Conservation (phyloP, 2,888 invertebrate species). For the Eupithecia pulchellata region DNA sequence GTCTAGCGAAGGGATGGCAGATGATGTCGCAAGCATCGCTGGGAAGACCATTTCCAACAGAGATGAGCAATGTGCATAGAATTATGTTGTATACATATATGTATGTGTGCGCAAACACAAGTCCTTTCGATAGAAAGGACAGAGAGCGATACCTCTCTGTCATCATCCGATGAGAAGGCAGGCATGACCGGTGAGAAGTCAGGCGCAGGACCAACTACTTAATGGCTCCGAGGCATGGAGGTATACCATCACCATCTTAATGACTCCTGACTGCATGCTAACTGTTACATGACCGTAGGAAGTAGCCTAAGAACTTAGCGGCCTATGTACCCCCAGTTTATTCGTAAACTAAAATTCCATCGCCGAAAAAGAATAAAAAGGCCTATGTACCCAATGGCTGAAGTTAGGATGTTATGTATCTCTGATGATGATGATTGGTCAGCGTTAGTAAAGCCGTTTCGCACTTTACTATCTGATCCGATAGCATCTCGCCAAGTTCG, state of each 20-base stretch:
- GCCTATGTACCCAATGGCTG: background rate
- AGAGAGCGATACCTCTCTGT: too few relatives aligned
- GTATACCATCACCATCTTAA: background rate
- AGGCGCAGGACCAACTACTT: background rate
- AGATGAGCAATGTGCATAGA: too few relatives aligned
- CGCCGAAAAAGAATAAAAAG: too few relatives aligned
- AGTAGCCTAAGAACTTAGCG: background rate
- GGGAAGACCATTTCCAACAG: too few relatives aligned
- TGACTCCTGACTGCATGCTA: too few relatives aligned
- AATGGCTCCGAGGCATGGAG: background rate
- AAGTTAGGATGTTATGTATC: background rate
- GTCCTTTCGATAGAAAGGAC: too few relatives aligned
- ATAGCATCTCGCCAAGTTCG: slow-evolving; percentile 30
- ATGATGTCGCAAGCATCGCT: too few relatives aligned
- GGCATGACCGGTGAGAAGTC: too few relatives aligned
- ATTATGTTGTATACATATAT: too few relatives aligned
- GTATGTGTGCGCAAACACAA: too few relatives aligned
- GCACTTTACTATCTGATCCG: slow-evolving; percentile 27
- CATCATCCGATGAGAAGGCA: too few relatives aligned
- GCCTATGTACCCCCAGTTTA: background rate
- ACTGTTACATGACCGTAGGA: background rate
- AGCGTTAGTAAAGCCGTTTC: background rate
- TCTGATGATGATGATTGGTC: background rate
- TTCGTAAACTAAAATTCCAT: too few relatives aligned
- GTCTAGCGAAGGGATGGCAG: background rate